phyloP scores from a whole-genome alignment of 1,140 invertebrate genomes.

The Eulimnadia texana region DNA sequence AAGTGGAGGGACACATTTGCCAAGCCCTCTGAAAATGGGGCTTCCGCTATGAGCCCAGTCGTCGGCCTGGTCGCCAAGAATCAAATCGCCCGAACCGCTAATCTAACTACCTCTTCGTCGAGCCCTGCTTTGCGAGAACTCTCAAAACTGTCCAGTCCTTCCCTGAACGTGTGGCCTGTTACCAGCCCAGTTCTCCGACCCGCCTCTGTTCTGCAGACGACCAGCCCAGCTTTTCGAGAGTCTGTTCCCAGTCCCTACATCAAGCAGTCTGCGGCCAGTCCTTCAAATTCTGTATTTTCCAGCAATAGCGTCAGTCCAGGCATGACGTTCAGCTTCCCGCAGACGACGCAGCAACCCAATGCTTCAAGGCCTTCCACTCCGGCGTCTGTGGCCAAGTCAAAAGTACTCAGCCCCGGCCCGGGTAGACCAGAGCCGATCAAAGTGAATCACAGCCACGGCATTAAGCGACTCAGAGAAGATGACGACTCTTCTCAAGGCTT shows the following conservation, averaged over 20 bases:
- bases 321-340: slow-evolving; percentile 10
- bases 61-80: slow-evolving; percentile 15
- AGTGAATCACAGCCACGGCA: slow-evolving; percentile 20
- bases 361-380: slow-evolving; percentile 16
- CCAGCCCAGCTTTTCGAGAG: slow-evolving; percentile 11
- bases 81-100: neutral
- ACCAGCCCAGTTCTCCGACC: neutral
- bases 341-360: slow-evolving; percentile 1
- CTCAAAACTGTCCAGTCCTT: slow-evolving; percentile 5
- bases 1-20: slow-evolving; percentile 69
- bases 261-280: slow-evolving; percentile 11
- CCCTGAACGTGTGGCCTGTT: neutral
- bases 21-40: slow-evolving; percentile 12
- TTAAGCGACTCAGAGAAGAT: slow-evolving; percentile 44
- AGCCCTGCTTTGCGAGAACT: neutral
- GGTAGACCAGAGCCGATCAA: slow-evolving; percentile 16
- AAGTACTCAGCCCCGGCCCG: slow-evolving; percentile 16
- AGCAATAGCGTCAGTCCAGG: slow-evolving; percentile 25
- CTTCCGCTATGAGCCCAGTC: slow-evolving; percentile 18
- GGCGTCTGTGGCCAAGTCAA: slow-evolving; percentile 13
- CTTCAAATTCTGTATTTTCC: slow-evolving; percentile 21
- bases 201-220: neutral
- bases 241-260: slow-evolving; percentile 13
- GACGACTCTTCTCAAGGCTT: slow-evolving; percentile 16
- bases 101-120: slow-evolving; percentile 1